Evolutionary conservation across 1,140 invertebrate species (phyloP).

Genomic region (Matsumurasca onukii): DNA sequence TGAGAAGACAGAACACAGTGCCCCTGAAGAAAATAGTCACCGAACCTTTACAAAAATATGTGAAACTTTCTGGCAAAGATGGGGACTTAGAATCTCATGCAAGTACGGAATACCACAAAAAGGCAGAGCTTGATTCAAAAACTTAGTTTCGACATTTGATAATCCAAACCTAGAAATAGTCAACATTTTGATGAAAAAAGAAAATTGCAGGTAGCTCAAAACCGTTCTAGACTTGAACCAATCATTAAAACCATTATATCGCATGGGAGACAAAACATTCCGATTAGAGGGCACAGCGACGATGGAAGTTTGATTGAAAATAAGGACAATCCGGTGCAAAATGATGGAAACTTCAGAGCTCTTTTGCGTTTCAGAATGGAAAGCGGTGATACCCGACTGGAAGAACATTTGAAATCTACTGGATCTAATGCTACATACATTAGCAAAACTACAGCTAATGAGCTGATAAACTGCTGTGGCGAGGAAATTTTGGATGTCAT

Average conservation of each 20-base stretch:
- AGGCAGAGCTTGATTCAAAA: too few species aligned
- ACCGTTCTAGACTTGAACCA: slow-evolving; percentile 27
- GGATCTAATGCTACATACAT: too few species aligned
- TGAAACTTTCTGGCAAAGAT: slow-evolving; percentile 37
- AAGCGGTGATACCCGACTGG: too few species aligned
- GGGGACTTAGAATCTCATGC: slow-evolving; percentile 31
- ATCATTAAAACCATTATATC: slow-evolving; percentile 40
- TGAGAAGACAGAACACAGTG: slow-evolving; percentile 32
- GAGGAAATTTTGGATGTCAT: too few species aligned
- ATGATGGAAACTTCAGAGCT: slow-evolving; percentile 43
- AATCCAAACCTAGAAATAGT: too few species aligned
- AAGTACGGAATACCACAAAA: slow-evolving; percentile 31
- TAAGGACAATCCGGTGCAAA: slow-evolving; percentile 25
- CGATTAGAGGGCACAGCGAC: slow-evolving; percentile 40
- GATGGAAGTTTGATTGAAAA: slow-evolving; percentile 33
- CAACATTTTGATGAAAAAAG: too few species aligned
- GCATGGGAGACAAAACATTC: slow-evolving; percentile 40
- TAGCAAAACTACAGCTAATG: too few species aligned
- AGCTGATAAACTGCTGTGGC: too few species aligned
- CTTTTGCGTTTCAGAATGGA: slow-evolving; percentile 38
- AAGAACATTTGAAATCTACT: too few species aligned
- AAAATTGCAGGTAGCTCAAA: slow-evolving; percentile 38
- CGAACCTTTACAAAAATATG: slow-evolving; percentile 37
- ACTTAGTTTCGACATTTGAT: too few species aligned
- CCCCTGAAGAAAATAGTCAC: slow-evolving; percentile 37